Percentiles rank a stretch among this genome's conserved stretches.
Conservation (phyloP, 2,888 invertebrate species). For the Helicoverpa assulta region DNA sequence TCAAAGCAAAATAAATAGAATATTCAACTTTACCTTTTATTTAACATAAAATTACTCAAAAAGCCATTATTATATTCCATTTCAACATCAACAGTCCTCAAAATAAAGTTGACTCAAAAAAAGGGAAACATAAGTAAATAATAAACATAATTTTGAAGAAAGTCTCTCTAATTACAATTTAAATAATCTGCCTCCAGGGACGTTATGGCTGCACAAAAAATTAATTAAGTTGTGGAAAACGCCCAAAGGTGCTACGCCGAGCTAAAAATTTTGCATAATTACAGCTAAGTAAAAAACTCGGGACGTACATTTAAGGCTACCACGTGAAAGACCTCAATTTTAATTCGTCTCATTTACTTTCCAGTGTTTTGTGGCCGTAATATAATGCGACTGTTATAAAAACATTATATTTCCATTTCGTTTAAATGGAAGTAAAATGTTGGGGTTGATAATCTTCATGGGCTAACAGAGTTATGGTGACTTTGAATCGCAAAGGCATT, state of each 20-base stretch:
- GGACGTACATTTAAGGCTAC: slow-evolving; percentile 17
- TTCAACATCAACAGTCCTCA: background rate
- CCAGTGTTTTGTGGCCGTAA: slow-evolving; percentile 14
- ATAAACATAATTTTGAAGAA: slow-evolving; percentile 31
- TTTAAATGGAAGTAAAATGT: slow-evolving; percentile 2
- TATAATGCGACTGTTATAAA: slow-evolving; percentile 2
- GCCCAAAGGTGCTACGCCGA: slow-evolving; percentile 30
- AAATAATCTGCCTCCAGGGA: slow-evolving; percentile 33
- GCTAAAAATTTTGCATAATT: slow-evolving; percentile 49
- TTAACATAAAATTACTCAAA: background rate
- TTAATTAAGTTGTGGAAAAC: slow-evolving; percentile 43
- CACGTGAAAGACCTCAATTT: slow-evolving; percentile 32
- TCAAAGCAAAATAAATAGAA: background rate
- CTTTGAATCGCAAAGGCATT: background rate
- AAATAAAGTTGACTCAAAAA: background rate
- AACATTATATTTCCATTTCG: slow-evolving; percentile 27
- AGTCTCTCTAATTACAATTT: slow-evolving; percentile 44
- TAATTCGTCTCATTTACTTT: slow-evolving; percentile 39
- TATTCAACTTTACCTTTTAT: background rate
- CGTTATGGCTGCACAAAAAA: slow-evolving; percentile 46
- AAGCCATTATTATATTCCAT: background rate
- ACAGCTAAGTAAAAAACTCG: slow-evolving; percentile 42
- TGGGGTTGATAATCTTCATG: background rate
- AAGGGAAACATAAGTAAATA: slow-evolving; percentile 14
- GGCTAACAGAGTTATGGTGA: background rate